phyloP scores from a whole-genome alignment of 2,797 vertebrate genomes.

The Nyctalus aviator region DNA sequence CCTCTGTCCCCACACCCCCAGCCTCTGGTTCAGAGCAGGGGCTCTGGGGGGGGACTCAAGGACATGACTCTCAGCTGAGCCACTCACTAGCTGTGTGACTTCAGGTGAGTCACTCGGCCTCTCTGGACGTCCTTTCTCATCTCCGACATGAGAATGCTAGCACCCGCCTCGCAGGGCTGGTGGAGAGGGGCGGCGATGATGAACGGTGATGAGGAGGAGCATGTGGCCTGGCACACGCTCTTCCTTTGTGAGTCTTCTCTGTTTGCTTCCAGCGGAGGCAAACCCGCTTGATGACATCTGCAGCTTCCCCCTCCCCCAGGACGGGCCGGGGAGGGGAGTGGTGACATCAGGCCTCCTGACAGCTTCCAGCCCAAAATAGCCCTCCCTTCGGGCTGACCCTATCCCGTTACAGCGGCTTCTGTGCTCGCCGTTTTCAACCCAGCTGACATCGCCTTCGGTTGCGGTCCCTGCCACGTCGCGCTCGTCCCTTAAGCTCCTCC shows the following conservation, averaged over 20 bases:
- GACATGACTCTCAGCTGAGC: background rate
- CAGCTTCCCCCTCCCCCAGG: background rate
- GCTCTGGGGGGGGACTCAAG: background rate
- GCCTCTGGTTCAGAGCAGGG: background rate
- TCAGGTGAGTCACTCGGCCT: background rate
- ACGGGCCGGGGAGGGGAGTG: background rate
- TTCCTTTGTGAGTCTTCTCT: background rate
- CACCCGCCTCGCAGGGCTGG: accelerated
- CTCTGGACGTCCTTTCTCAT: background rate
- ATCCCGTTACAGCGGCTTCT: background rate
- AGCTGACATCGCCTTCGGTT: background rate
- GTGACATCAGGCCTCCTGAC: slow-evolving; percentile 34
- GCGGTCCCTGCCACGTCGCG: accelerated
- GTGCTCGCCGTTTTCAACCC: background rate
- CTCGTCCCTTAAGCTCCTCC: background rate
- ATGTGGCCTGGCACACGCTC: accelerated
- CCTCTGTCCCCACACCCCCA: background rate
- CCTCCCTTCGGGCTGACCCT: background rate
- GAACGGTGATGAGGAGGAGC: background rate
- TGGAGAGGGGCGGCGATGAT: background rate
- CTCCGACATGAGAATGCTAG: background rate
- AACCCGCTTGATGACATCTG: too few relatives aligned
- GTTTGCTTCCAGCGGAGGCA: background rate
- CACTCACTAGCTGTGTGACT: background rate
- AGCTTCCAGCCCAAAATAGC: slow-evolving; percentile 65